A percentile compares a stretch with the other conserved stretches of the same genome.
Evolutionary conservation across 2,797 vertebrate genomes (phyloP).

Genomic region (Scleropages formosus): DNA sequence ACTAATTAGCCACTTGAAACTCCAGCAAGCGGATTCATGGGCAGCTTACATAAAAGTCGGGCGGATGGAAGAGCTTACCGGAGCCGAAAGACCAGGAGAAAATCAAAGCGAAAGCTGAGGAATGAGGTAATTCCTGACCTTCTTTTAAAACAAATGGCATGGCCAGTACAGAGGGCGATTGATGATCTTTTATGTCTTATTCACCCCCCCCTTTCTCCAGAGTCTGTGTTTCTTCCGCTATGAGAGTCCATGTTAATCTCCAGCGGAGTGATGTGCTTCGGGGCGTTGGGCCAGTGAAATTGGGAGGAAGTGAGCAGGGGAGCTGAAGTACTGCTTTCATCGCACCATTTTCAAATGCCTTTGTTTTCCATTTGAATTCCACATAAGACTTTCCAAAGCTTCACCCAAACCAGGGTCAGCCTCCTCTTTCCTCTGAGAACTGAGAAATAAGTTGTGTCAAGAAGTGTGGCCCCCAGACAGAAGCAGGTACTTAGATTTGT

Average conservation of each 20-base stretch:
- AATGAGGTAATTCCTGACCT: slow-evolving; percentile 62
- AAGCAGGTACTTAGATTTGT: too few species aligned
- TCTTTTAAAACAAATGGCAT: slow-evolving; percentile 60
- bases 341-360: neutral
- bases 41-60: slow-evolving; percentile 23
- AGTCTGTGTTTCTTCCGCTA: slow-evolving; percentile 40
- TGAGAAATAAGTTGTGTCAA: too few species aligned
- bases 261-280: slow-evolving; percentile 39
- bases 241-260: slow-evolving; percentile 54
- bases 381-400: neutral
- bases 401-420: too few species aligned
- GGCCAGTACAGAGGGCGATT: slow-evolving; percentile 54
- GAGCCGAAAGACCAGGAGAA: slow-evolving; percentile 53
- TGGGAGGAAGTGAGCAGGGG: slow-evolving; percentile 46
- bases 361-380: neutral
- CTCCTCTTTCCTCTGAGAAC: too few species aligned
- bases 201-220: slow-evolving; percentile 56
- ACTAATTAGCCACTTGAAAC: slow-evolving; percentile 50
- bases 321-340: slow-evolving; percentile 3
- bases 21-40: neutral
- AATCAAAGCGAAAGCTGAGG: slow-evolving; percentile 40
- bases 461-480: too few species aligned
- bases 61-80: slow-evolving; percentile 41
- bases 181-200: slow-evolving; percentile 54
- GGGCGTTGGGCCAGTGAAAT: slow-evolving; percentile 45